Evolutionary conservation across 2,888 invertebrate species (phyloP), one percentile per base, ranked within the genome.

Genomic region (Empis livida): DNA sequence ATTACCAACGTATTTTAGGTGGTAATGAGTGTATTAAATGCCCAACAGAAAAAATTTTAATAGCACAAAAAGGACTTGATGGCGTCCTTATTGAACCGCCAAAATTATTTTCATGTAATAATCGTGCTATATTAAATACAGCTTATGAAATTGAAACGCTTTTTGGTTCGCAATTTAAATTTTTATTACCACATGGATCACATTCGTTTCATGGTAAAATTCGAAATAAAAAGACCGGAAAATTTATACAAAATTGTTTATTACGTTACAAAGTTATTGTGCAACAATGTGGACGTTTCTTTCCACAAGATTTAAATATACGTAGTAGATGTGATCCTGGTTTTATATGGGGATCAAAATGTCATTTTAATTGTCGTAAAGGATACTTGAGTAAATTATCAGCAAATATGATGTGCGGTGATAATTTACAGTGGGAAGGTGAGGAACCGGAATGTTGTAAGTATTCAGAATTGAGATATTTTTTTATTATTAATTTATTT

Each of bases 191-290:
- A 14, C 53, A 53, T 23, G 56, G 56, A 41, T 38, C 50, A 16
- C 56, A 56, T 40, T 42, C 45, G 8, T 49, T 56, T 39, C 51
- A 54, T 41, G 55, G 46, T 6, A 53, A 49, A 49, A 54, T 56
- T 30, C 46, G 42, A 2, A 55, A 53, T 40, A 53, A 51, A 23
- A 45, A 48, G 42, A 52, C 51, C 14, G 43, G 45, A 4, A 45
- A 49, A 11, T 37, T 49, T 14, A 51, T 52, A 41, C 54, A 53
- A 41, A 53, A 48, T 3, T 56, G 56, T 38, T 17, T 50, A 13
- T 27, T 56, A 20, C 54, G 53, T 10, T 56, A 54, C 32, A 55
- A 55, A 47, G 54, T 56, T 9, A 49, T 56, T 37, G 55, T 56
- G 0, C 47, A 52, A 41, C 54, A 50, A 41, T 56, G 56, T 44